Conservation (phyloP, 2,113 vertebrate genomes). For the Prochilodus magdalenae region DNA sequence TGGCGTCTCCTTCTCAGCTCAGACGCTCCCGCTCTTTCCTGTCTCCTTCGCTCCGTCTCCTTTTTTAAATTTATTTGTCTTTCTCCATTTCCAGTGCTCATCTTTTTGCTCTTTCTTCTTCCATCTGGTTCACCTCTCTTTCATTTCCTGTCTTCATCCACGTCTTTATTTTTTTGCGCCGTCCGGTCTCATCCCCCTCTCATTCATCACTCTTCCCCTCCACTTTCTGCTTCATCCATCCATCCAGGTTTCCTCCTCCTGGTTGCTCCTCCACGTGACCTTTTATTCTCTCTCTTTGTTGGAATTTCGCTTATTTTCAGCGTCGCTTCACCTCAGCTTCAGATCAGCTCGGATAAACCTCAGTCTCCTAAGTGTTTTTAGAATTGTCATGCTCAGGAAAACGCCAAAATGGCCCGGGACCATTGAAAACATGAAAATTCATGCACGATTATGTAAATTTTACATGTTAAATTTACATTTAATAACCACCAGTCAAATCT, state of each 20-base stretch:
- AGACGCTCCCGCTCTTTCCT: too few species aligned
- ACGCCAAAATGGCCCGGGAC: too few species aligned
- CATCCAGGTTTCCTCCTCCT: not conserved
- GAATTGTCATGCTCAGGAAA: too few species aligned
- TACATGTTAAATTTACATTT: too few species aligned
- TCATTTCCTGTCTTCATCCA: not conserved
- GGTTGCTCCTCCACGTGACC: not conserved
- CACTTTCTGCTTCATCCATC: not conserved
- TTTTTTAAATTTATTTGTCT: not conserved
- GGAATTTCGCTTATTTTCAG: too few species aligned
- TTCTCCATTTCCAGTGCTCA: not conserved
- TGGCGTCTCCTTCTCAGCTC: too few species aligned
- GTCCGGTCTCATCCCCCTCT: not conserved
- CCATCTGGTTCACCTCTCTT: slow-evolving; percentile 23
- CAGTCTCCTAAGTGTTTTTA: too few species aligned
- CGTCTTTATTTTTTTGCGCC: not conserved
- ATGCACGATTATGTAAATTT: too few species aligned
- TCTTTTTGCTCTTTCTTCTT: not conserved
- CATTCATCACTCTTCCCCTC: not conserved
- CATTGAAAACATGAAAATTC: too few species aligned
- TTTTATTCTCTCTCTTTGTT: not conserved
- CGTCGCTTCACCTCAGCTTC: too few species aligned
- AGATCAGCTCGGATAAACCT: too few species aligned
- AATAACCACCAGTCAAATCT: too few species aligned
- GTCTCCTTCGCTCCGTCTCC: not conserved